Evolutionary conservation across 2,113 vertebrate species (phyloP).

Genomic region (Fregata magnificens): DNA sequence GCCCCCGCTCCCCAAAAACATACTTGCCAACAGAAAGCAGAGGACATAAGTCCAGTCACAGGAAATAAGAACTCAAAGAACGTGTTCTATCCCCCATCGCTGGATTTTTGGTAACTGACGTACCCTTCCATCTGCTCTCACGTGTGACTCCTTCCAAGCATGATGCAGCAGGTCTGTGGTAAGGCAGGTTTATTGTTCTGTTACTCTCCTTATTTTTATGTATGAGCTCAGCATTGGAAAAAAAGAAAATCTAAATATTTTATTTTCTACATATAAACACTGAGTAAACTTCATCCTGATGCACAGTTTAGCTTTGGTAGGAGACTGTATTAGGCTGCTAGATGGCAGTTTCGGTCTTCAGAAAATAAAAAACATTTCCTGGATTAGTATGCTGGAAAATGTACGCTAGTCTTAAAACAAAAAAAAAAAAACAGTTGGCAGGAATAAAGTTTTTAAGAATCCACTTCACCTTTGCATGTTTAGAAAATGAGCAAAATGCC

Average conservation of each 20-base stretch:
- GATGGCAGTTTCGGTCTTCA: neutral
- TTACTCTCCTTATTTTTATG: neutral
- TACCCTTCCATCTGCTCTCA: neutral
- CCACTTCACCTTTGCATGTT: neutral
- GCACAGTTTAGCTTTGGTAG: neutral
- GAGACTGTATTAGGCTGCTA: neutral
- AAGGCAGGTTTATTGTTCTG: neutral
- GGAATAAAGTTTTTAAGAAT: neutral
- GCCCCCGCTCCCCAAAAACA: neutral
- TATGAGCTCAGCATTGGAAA: neutral
- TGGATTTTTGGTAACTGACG: neutral
- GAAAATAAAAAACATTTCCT: neutral
- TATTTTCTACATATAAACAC: neutral
- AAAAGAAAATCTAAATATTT: neutral
- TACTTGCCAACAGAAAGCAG: neutral
- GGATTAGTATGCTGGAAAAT: neutral
- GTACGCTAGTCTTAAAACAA: accelerated
- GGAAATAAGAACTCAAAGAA: neutral
- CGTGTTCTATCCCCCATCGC: neutral
- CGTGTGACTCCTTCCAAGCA: neutral
- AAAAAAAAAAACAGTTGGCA: neutral
- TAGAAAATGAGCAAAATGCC: neutral
- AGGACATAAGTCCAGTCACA: neutral
- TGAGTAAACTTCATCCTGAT: neutral
- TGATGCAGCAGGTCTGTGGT: neutral